A percentile compares a stretch with the other conserved stretches of the same genome.
Conservation (phyloP, 2,888 invertebrate species). For the Hypomecis atomaria region DNA sequence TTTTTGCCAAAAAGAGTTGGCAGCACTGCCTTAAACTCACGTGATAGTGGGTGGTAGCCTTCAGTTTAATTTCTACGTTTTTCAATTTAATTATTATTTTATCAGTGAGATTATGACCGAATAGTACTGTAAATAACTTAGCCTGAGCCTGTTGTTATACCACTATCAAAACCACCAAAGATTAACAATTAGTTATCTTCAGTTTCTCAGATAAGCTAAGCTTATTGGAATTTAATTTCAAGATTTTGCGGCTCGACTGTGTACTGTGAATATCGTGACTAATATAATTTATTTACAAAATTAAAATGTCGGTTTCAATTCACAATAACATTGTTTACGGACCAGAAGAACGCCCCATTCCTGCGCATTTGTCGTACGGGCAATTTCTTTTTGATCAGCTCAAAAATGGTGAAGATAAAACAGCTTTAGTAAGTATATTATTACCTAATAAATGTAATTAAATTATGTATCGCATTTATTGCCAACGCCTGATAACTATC, state of each 20-base stretch:
- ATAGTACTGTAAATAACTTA: neutral
- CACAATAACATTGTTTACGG: constrained; percentile 74
- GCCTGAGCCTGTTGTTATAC: constrained; percentile 18
- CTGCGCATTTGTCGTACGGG: constrained; percentile 80
- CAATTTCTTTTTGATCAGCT: constrained; percentile 82
- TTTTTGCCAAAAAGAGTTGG: no score
- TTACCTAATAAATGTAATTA: neutral
- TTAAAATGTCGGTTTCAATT: constrained; percentile 58
- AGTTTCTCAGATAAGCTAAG: constrained; percentile 23
- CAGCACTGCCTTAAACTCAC: constrained; percentile 14
- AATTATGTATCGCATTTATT: no score
- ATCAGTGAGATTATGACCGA: constrained; percentile 2
- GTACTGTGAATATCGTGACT: constrained; percentile 5
- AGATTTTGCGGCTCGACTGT: neutral
- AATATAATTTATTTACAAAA: neutral
- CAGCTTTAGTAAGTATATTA: constrained; percentile 73
- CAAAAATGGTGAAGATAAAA: constrained; percentile 76
- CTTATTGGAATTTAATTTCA: constrained; percentile 10
- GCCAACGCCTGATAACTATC: no score
- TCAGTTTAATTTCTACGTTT: neutral
- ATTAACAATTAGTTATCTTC: constrained; percentile 23
- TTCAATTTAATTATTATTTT: constrained; percentile 1
- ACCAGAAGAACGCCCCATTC: constrained; percentile 72
- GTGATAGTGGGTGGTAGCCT: neutral
- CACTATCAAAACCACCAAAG: constrained; percentile 30